Evolutionary conservation across 2,113 vertebrate species (phyloP).

Genomic region (Euleptes europaea): DNA sequence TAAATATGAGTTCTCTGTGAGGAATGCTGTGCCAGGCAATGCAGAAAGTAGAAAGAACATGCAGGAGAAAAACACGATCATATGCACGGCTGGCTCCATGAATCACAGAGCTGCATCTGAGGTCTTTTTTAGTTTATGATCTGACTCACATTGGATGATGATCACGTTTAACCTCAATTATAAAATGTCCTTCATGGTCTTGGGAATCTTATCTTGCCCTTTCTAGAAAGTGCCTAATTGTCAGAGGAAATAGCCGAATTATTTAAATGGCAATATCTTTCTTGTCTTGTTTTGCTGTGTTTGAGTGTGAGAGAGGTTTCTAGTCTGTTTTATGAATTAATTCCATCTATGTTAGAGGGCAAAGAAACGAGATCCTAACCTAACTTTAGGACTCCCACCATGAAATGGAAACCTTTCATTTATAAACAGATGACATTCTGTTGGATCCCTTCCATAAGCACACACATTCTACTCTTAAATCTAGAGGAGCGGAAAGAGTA

Average conservation of each 20-base stretch:
- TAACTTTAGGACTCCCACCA: not conserved
- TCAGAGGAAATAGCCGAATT: too few relatives aligned
- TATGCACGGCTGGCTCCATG: not conserved
- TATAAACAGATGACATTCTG: not conserved
- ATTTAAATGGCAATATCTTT: too few relatives aligned
- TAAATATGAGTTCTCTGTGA: too few relatives aligned
- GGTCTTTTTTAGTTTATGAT: not conserved
- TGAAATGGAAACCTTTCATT: not conserved
- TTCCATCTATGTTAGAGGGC: not conserved
- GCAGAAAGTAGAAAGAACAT: not conserved
- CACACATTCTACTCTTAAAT: not conserved
- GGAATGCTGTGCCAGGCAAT: too few relatives aligned
- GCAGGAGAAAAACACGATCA: not conserved
- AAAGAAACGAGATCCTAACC: accelerated
- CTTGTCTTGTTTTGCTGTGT: too few relatives aligned
- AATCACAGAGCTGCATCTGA: not conserved
- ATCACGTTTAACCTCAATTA: not conserved
- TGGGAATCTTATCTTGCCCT: not conserved
- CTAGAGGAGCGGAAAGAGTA: not conserved
- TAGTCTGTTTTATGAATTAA: not conserved
- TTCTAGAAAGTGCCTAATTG: too few relatives aligned
- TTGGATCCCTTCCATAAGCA: not conserved
- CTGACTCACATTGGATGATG: not conserved
- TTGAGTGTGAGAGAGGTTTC: not conserved
- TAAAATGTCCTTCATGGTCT: not conserved